Percentiles rank a stretch among this genome's conserved stretches.
Conservation (phyloP, 1,140 invertebrate species). For the Sminthurinus signatus region DNA sequence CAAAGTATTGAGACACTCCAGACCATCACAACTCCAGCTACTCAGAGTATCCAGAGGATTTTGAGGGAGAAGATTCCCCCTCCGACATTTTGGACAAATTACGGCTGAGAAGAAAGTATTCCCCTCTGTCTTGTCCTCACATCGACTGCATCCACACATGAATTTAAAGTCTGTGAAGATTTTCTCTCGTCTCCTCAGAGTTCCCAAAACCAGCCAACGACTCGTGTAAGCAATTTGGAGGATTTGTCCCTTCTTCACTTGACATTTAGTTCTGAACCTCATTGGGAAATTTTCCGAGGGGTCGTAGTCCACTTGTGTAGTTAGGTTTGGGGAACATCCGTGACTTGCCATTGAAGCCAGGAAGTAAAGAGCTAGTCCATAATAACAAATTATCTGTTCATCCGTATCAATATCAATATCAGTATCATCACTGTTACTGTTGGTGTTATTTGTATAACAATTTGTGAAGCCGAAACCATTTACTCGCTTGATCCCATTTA, state of each 20-base stretch:
- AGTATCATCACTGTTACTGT: no score
- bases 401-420: no score
- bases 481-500: not conserved
- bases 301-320: conserved; percentile 7
- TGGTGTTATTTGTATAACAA: no score
- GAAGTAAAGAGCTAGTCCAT: conserved; percentile 8
- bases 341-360: conserved; percentile 1
- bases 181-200: conserved; percentile 59
- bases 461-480: conserved; percentile 10
- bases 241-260: conserved; percentile 56
- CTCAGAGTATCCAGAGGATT: not conserved
- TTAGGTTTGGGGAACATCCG: conserved; percentile 7
- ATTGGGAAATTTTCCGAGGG: not conserved
- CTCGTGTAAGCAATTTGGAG: conserved; percentile 68
- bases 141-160: conserved; percentile 62
- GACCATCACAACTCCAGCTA: not conserved
- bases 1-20: not conserved
- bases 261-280: not conserved
- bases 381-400: not conserved
- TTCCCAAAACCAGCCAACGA: conserved; percentile 58
- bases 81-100: conserved; percentile 51
- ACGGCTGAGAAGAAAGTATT: conserved; percentile 65
- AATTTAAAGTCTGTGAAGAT: conserved; percentile 68
- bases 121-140: conserved; percentile 65
- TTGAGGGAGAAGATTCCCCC: not conserved